A percentile compares a stretch with the other conserved stretches of the same genome.
phyloP scores from a whole-genome alignment of 2,113 vertebrate species.

The Myiozetetes cayanensis region DNA sequence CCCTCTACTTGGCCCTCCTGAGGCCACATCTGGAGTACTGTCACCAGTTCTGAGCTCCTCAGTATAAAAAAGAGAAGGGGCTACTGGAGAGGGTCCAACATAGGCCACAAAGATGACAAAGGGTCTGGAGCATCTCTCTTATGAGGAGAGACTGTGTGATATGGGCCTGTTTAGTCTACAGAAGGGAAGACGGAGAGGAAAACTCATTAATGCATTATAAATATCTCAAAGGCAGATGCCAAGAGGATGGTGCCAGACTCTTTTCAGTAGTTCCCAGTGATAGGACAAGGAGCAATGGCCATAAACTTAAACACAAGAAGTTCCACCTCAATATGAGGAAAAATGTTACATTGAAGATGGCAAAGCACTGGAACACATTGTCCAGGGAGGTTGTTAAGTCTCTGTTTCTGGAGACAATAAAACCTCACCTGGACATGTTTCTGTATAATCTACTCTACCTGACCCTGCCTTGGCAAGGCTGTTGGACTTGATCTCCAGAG shows the following conservation, averaged over 20 bases:
- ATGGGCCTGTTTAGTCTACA: not conserved
- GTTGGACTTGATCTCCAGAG: not conserved
- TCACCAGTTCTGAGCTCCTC: not conserved
- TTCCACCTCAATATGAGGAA: not conserved
- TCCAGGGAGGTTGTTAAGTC: not conserved
- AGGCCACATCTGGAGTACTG: not conserved
- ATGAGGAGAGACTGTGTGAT: not conserved
- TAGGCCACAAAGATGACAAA: not conserved
- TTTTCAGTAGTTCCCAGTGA: not conserved
- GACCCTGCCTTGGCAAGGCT: not conserved
- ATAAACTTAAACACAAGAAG: not conserved
- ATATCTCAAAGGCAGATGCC: not conserved
- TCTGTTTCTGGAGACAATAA: not conserved
- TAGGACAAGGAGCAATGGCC: not conserved
- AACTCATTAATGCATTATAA: not conserved
- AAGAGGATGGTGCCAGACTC: not conserved
- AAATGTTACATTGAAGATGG: not conserved
- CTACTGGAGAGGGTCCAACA: not conserved
- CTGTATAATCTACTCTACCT: no score
- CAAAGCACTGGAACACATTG: not conserved
- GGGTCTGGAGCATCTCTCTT: not conserved
- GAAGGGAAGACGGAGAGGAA: not conserved
- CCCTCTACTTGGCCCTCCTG: not conserved
- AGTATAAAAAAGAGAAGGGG: not conserved
- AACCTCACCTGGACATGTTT: no score